A percentile compares a stretch with the other conserved stretches of the same genome.
These are phyloP conservation scores for Protaetia brevitarsis DNA, from an alignment of 1,140 invertebrate genomes.

Conservation along the genomic window DNA sequence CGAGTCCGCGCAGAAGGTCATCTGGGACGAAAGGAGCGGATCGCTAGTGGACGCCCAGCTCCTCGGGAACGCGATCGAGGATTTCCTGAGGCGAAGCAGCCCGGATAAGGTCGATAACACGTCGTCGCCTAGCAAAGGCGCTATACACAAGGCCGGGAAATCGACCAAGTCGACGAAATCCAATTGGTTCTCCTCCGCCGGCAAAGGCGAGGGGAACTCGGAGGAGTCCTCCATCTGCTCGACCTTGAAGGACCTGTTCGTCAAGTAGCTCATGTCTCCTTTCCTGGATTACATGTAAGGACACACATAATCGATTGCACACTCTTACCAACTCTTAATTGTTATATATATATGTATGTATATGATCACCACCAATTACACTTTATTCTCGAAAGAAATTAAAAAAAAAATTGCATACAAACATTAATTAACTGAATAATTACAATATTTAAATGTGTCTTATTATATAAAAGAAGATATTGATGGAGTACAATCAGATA, in stretches of 20 bases:
- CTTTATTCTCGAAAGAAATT: no score
- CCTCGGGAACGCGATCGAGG: conserved; percentile 76
- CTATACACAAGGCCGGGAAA: conserved; percentile 47
- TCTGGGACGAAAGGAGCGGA: conserved; percentile 70
- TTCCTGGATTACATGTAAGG: conserved; percentile 4
- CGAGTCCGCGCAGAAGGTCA: conserved; percentile 51
- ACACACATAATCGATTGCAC: neutral
- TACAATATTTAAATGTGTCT: no score
- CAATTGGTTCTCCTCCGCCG: conserved; percentile 54
- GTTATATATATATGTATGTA: neutral
- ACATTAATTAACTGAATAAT: no score
- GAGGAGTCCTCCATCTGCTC: conserved; percentile 70
- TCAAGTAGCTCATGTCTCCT: conserved; percentile 55
- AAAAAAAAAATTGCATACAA: no score
- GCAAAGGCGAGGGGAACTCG: conserved; percentile 60
- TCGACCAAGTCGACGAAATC: conserved; percentile 37
- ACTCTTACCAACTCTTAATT: neutral
- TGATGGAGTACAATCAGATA: no score
- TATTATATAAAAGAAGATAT: no score
- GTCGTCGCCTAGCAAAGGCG: conserved; percentile 45
- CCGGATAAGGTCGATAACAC: conserved; percentile 46
- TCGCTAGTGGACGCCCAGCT: conserved; percentile 74
- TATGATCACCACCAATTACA: no score
- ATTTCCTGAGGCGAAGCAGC: conserved; percentile 61
- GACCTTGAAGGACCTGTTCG: conserved; percentile 78